Base-by-base conservation (phyloP, 1,140 invertebrate species). In the Lethocerus indicus region DNA sequence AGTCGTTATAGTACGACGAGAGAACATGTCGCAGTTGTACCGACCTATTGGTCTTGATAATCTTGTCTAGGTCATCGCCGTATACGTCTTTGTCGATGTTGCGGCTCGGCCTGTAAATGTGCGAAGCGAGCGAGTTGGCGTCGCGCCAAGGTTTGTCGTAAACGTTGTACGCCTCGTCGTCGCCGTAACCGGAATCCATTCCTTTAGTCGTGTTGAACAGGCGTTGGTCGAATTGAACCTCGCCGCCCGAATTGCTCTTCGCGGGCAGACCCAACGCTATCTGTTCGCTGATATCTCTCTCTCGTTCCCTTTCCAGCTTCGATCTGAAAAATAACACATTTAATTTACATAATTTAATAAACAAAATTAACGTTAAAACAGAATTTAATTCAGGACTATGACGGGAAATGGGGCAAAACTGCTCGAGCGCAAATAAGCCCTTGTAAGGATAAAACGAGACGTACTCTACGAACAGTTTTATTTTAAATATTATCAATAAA, bases 271-370 rank as follows among this genome's bases (percentile, higher is more conserved):
- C 95, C 4, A 99, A 69, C 1, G 95, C 96, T 59, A 99, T 98
- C 70, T 98, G 90, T 64, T 99, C 95, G 52, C 89, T 95, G 49
- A 99, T 95, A 63, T 99, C 96, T 21, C 95, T 75, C 58, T 99
- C 96, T 3, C 90, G 71, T 59, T 97, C 89, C 26, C 83, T 73
- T 58, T 92, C 87, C 45, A 97, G 63, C 59, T 88, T 83, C 4
- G 85, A 83, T 51, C 78, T 77, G 55, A n/a, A 64, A 53, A 51
- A 45, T 44, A 55, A 52, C 7, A 42, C 21, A 53, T 42, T 20
- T 49, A 25, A 44, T 18, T 27, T 50, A 18, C 14, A 36, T 16
- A 16, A 36, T 7, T 16, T 7, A 36, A 18, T 36, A 16, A 7
- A 3, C 35, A 36, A 3, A 2, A 36, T 2, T 36, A 2, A 36